Conservation (phyloP, 2,113 vertebrate genomes). For the Semnornis frantzii region DNA sequence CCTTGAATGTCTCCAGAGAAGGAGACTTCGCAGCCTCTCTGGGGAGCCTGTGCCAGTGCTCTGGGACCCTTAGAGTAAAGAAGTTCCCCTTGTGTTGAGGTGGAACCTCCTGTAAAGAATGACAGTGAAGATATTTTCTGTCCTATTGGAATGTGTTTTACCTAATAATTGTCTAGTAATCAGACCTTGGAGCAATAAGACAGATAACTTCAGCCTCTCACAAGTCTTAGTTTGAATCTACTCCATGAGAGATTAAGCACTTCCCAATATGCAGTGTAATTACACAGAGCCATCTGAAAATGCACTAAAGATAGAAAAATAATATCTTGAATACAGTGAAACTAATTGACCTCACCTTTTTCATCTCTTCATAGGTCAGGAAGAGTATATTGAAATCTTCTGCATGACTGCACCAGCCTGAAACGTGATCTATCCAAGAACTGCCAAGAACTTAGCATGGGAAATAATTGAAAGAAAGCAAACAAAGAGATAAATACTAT, state of each 20-base stretch:
- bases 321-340: not conserved
- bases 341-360: conserved; percentile 62
- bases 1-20: no score
- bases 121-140: not conserved
- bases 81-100: not conserved
- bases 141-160: not conserved
- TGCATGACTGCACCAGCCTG: conserved; percentile 72
- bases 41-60: no score
- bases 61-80: no score
- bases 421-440: conserved; percentile 74
- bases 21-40: no score
- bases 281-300: not conserved
- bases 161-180: not conserved
- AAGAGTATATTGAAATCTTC: conserved; percentile 78
- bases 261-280: not conserved
- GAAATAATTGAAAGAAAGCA: not conserved
- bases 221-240: not conserved
- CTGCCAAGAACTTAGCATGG: conserved; percentile 33
- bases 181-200: not conserved
- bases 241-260: not conserved
- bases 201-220: not conserved
- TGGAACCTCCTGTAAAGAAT: not conserved
- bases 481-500: not conserved
- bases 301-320: not conserved
- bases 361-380: conserved; percentile 78